phyloP scores from a whole-genome alignment of 35 echinoderm and acorn worm genomes.

The Patiria miniata region DNA sequence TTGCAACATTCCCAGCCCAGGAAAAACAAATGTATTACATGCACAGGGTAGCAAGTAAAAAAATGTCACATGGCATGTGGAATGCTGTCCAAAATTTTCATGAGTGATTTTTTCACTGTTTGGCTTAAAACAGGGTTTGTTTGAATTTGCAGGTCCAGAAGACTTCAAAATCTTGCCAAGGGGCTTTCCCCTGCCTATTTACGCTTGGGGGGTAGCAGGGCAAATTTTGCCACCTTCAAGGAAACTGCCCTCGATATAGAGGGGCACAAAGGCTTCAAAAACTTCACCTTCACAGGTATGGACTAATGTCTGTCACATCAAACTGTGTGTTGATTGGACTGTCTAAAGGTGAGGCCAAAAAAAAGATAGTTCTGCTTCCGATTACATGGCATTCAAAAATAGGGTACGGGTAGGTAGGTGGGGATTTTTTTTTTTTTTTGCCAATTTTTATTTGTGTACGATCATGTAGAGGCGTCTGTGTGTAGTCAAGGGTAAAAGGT shows the following conservation, averaged over 20 bases:
- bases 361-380: too few species aligned
- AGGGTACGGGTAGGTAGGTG: too few species aligned
- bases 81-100: not conserved
- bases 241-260: not conserved
- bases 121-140: not conserved
- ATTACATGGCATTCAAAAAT: too few species aligned
- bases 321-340: not conserved
- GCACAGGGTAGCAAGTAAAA: not conserved
- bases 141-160: not conserved
- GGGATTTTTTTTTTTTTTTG: too few species aligned
- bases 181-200: not conserved
- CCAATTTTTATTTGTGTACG: too few species aligned
- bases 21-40: not conserved
- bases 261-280: not conserved
- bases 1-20: not conserved
- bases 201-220: not conserved
- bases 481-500: too few species aligned
- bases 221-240: not conserved
- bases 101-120: not conserved
- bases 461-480: too few species aligned
- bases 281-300: conserved; percentile 2
- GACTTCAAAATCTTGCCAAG: not conserved
- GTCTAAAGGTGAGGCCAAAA: not conserved
- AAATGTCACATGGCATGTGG: not conserved
- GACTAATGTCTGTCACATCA: not conserved